phyloP scores from a whole-genome alignment of 2,797 vertebrate species.

The Mionectes olivaceus region DNA sequence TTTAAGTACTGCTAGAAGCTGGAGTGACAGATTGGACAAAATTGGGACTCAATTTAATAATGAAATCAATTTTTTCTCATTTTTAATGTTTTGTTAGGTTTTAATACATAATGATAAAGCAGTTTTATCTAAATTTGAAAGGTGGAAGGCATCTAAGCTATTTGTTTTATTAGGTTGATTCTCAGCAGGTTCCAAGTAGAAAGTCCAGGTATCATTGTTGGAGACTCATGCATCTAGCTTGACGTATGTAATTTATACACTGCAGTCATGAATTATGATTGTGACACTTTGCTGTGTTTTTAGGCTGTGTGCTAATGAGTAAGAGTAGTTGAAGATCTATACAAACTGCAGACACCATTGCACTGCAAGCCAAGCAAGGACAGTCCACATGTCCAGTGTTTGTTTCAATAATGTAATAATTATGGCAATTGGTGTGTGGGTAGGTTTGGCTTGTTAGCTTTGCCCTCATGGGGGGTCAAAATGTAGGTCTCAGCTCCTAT shows the following conservation, averaged over 20 bases:
- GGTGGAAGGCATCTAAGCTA: neutral
- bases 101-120: neutral
- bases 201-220: neutral
- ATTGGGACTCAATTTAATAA: neutral
- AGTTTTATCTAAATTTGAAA: neutral
- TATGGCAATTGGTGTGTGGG: neutral
- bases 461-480: neutral
- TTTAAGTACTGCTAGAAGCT: neutral
- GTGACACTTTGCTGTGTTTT: neutral
- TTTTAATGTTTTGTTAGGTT: neutral
- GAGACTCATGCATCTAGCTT: neutral
- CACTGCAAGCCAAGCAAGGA: neutral
- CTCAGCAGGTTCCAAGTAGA: neutral
- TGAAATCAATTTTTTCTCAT: neutral
- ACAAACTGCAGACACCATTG: neutral
- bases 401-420: neutral
- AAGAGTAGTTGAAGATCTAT: neutral
- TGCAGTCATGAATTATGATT: neutral
- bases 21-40: neutral
- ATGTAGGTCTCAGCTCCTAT: neutral
- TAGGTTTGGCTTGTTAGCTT: neutral
- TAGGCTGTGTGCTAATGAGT: neutral
- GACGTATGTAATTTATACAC: neutral
- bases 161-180: neutral
- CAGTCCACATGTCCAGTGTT: neutral